Evolutionary conservation across 2,113 vertebrate species (phyloP), one percentile per base, ranked within the genome.

Genomic region (Aleadryas rufinucha): DNA sequence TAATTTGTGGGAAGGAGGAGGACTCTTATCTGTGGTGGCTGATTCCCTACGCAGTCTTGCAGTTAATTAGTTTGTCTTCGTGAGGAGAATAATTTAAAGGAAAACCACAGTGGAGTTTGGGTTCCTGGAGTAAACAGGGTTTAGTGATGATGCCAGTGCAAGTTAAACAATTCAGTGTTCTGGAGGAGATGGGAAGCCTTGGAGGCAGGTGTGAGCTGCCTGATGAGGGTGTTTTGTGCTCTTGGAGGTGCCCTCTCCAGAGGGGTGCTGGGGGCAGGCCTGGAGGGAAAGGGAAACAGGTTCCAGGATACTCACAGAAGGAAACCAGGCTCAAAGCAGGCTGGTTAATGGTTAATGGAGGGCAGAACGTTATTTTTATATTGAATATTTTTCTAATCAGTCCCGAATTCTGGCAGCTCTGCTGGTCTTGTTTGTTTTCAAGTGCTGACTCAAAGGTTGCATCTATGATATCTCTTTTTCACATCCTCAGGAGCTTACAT

Each of bases 41-140:
- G 61, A 87, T 19, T 96, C 94, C 91, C 89, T 54, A 2, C 0
- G 0, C 66, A 89, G 75, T 42, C 91, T 64, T 90, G 82, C 59
- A 33, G 71, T 85, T 93, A 93, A 96, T 96, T 87, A 91, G 35
- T 70, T 94, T 90, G 23, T 70, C 60, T 86, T 92, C 17, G 26
- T 45, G 70, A 75, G 53, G 39, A 88, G 90, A 90, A 72, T 92
- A 74, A 89, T 61, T 77, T 13, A 31, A 39, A 80, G 47, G 57
- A 33, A 71, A 79, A 83, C 11, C 75, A 56, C 10, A 2, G 6
- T 7, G 9, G 52, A 68, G 42, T 74, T 90, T 39, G 26, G 33
- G 27, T 83, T 91, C 50, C 44, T 89, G 0, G 1, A 44, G 50
- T 85, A 61, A 87, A 49, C 27, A 31, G 16, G 10, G 35, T 22